phyloP scores from a whole-genome alignment of 2,888 invertebrate species.

The Rhamnusium bicolor region DNA sequence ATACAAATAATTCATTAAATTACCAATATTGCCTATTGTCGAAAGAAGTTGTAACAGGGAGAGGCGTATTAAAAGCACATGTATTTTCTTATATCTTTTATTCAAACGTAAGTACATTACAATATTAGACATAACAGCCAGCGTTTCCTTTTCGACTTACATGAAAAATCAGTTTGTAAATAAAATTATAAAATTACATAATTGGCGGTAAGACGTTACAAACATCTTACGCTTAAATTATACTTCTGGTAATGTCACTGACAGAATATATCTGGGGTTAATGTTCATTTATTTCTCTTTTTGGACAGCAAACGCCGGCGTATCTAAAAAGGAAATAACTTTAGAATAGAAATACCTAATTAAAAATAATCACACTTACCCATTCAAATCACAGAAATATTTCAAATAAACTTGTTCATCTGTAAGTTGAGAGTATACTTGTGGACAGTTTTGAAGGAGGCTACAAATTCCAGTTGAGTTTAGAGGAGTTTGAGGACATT shows the following conservation, averaged over 20 bases:
- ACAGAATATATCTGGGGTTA: background rate
- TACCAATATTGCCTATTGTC: too few relatives aligned
- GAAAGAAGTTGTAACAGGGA: too few relatives aligned
- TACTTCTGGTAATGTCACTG: background rate
- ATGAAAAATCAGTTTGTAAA: background rate
- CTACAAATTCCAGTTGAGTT: constrained; percentile 56
- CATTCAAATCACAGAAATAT: constrained; percentile 58
- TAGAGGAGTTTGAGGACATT: constrained; percentile 51
- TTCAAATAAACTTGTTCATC: constrained; percentile 52
- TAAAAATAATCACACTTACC: constrained; percentile 47
- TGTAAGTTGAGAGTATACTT: constrained; percentile 50
- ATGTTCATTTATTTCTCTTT: background rate
- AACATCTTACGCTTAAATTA: background rate
- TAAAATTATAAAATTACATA: background rate
- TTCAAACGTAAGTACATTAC: background rate
- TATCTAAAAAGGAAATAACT: constrained; percentile 50
- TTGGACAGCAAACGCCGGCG: constrained; percentile 59
- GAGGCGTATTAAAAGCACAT: too few relatives aligned
- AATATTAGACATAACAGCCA: background rate
- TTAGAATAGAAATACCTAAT: background rate
- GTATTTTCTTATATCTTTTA: background rate
- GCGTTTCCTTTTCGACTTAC: background rate
- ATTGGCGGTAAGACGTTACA: background rate
- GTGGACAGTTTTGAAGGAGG: constrained; percentile 54
- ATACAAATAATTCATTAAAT: too few relatives aligned